phyloP scores from a whole-genome alignment of 92 coral and sea anemone species.

The Heteractis magnifica region DNA sequence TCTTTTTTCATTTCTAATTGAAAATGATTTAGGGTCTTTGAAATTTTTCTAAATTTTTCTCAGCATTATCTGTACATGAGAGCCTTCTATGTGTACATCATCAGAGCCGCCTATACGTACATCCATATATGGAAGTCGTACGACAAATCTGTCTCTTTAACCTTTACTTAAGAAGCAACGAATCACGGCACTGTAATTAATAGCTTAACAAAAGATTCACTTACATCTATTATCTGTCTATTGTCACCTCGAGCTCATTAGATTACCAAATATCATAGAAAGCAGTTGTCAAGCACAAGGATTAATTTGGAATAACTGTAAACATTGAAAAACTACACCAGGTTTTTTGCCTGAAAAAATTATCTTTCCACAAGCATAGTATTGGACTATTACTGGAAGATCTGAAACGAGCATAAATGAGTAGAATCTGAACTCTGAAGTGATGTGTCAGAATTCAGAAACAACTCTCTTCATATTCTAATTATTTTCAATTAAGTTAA shows the following conservation, averaged over 20 bases:
- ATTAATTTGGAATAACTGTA: constrained; percentile 14
- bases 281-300: constrained; percentile 27
- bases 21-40: no score
- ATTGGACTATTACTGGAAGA: not conserved
- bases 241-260: constrained; percentile 21
- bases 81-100: no score
- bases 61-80: no score
- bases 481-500: not conserved
- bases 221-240: constrained; percentile 10
- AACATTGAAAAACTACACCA: not conserved
- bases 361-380: not conserved
- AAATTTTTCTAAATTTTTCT: no score
- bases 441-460: not conserved
- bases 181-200: constrained; percentile 20
- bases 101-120: no score
- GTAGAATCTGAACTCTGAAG: not conserved
- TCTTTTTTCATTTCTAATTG: no score
- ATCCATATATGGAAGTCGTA: no score
- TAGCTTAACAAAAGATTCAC: constrained; percentile 11
- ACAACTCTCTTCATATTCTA: not conserved
- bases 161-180: constrained; percentile 1
- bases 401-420: not conserved
- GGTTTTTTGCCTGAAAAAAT: not conserved
- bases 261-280: constrained; percentile 18
- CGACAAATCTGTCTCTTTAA: no score